Evolutionary conservation across 2,888 invertebrate species (phyloP).

Genomic region (Eupithecia insigniata): DNA sequence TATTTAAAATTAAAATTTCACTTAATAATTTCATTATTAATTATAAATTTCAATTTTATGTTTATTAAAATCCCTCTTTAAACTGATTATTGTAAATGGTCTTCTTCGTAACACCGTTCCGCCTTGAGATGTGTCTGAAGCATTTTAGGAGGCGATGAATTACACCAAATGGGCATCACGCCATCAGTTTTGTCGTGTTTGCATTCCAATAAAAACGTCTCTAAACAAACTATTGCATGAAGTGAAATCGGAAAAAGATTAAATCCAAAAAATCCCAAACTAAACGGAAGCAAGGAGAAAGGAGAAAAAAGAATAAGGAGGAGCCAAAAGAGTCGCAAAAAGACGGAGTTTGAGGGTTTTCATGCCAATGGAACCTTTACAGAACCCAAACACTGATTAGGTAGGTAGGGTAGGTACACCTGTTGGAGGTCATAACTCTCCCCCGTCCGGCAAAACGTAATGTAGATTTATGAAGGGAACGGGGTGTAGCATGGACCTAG

Average conservation of each 20-base stretch:
- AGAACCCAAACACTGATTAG: conserved; percentile 5
- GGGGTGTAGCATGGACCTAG: conserved; percentile 35
- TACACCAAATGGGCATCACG: no score
- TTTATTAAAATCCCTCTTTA: no score
- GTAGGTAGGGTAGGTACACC: conserved; percentile 51
- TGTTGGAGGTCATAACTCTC: conserved; percentile 60
- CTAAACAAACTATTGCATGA: no score
- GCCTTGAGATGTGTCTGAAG: no score
- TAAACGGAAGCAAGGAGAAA: no score
- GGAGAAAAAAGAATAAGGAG: no score
- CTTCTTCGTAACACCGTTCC: background rate
- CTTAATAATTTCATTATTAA: no score
- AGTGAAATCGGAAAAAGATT: background rate
- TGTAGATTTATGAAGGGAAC: conserved; percentile 60
- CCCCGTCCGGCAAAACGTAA: conserved; percentile 56
- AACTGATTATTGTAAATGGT: background rate
- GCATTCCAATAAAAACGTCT: background rate
- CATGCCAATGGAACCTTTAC: background rate
- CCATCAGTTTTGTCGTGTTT: background rate
- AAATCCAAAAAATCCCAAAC: background rate
- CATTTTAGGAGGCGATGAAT: no score
- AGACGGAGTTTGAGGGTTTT: background rate
- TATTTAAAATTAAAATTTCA: no score
- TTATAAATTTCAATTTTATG: no score
- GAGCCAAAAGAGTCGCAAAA: no score